Evolutionary conservation across 2,797 vertebrate genomes (phyloP), one percentile per base, ranked within the genome.

Genomic region (Anguilla marmorata): DNA sequence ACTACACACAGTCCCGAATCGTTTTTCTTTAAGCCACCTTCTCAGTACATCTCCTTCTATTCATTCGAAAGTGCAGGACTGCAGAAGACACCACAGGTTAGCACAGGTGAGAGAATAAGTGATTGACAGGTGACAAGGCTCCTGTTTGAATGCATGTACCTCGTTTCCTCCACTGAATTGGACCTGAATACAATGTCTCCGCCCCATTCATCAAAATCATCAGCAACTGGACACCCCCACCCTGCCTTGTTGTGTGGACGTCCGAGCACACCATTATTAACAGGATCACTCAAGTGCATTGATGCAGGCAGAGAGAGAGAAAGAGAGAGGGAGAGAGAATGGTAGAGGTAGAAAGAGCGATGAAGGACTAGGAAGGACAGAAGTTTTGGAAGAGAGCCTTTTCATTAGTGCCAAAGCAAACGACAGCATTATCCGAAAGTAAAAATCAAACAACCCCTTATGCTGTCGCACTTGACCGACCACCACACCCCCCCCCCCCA

Each of bases 321-420:
- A 24, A 2, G 45, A 11, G 0, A 12, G 79, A 50, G 21, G 7
- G 1, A 48, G 7, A 12, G 41, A 82, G 24, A 30, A 5, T 3
- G 56, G 33, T 27, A 80, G 9, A 82, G 79, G 24, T 21, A n/a
- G 79, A 48, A n/a, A 82, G 16, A 82, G 79, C 0, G 41, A 82
- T 48, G 45, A 50, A 82, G 79, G 79, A 50, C 79, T 90, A 89
- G 87, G 88, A 89, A 88, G 80, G 50, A 91, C 74, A 85, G 63
- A 60, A 30, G 88, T 92, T 93, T 72, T 86, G 86, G 89, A 89
- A 85, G 87, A 86, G 89, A 88, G 88, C 92, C 89, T 88, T 91
- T 87, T 88, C 90, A 89, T 88, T 88, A 86, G 90, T 80, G 91
- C 90, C 89, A 89, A 90, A 92, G 92, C 87, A 91, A 90, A 91